These are phyloP conservation scores for Baryphthengus martii DNA, from an alignment of 2,113 vertebrate species.

Conservation along the genomic window DNA sequence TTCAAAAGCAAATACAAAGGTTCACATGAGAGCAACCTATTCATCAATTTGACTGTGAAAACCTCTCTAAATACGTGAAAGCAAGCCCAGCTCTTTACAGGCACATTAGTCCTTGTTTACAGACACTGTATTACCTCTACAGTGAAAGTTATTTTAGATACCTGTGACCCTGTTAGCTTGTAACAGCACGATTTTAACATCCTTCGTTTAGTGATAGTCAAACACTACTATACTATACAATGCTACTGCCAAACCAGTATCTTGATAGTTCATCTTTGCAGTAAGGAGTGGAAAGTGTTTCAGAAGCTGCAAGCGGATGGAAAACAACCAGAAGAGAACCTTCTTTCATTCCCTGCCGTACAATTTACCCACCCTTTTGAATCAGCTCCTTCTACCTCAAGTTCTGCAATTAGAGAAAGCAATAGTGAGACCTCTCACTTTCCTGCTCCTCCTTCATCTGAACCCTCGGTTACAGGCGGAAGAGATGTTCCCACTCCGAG, in stretches of 20 bases:
- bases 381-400: background rate
- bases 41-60: accelerated
- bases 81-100: background rate
- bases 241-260: background rate
- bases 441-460: accelerated
- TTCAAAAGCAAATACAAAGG: background rate
- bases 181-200: background rate
- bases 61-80: background rate
- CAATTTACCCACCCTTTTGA: accelerated
- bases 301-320: background rate
- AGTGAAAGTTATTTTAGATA: background rate
- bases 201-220: background rate
- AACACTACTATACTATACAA: background rate
- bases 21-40: background rate
- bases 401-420: background rate
- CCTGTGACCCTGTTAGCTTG: background rate
- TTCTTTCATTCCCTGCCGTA: background rate
- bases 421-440: accelerated
- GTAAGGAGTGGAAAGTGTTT: background rate
- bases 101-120: background rate
- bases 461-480: background rate
- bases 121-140: background rate
- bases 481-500: background rate
- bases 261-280: accelerated
- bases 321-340: background rate